Base-by-base conservation (phyloP, 2,888 invertebrate genomes). In the Apotomis betuletana region DNA sequence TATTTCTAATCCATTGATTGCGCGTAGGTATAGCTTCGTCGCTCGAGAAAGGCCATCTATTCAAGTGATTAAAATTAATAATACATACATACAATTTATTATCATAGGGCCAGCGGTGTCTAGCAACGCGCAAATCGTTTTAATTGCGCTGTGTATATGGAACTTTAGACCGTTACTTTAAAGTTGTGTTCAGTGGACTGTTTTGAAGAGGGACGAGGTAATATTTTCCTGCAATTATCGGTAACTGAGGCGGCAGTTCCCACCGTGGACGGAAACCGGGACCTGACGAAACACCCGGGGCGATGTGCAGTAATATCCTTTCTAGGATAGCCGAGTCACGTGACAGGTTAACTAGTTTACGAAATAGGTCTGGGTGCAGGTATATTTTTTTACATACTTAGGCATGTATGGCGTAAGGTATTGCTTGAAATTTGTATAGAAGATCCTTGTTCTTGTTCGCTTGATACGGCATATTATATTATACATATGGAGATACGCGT, bases 211-310 rank as follows among this genome's bases (percentile, higher is more conserved):
- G 51, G 57, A 63, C 62, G 51, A 57, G 61, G 67, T 72, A 57
- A 71, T 71, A 67, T 71, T 67, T 71, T 61, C 67, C 67, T 57
- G 51, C 62, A 72, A 72, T 63, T 68, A 72, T 61, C 55, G 51
- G 51, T 12, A 59, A 63, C 58, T 63, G 44, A 68, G 58, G 49
- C 52, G 62, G 38, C 55, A 61, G 46, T 57, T 72, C 44, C 58
- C 52, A 41, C 10, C 57, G 68, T 52, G 62, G 67, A 60, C 67
- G 67, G 67, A 63, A 74, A 70, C 49, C 12, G 44, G 9, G 49
- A 6, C 9, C 27, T 65, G 52, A 55, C 60, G 46, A 69, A 62
- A 46, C 41, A 6, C 62, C 57, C 15, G 15, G 49, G 44, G 62
- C 36, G 57, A 62, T 69, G 55, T 62, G 15, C 57, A 46, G 64